Percentiles rank a stretch among this genome's conserved stretches.
phyloP scores from a whole-genome alignment of 2,888 invertebrate genomes.

The Cantharis rufa region DNA sequence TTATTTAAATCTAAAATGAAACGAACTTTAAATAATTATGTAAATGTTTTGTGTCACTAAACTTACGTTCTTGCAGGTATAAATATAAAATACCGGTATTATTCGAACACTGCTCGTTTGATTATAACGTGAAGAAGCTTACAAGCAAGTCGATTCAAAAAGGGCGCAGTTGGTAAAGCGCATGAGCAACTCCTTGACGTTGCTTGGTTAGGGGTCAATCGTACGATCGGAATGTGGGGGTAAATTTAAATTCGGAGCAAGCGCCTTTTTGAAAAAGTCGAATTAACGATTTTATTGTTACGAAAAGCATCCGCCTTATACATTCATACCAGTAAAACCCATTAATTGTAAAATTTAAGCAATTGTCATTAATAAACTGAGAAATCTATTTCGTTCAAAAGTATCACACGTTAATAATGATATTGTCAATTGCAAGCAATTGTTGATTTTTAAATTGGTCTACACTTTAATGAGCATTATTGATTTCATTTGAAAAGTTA shows the following conservation, averaged over 20 bases:
- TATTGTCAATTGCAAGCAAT: not conserved
- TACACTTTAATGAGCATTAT: not conserved
- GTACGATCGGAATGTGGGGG: conserved; percentile 14
- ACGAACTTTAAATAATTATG: not conserved
- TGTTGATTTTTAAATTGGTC: not conserved
- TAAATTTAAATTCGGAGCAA: conserved; percentile 5
- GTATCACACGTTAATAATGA: not conserved
- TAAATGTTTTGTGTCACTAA: not conserved
- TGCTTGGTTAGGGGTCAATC: not conserved
- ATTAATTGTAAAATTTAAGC: conserved; percentile 4
- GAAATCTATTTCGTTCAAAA: not conserved
- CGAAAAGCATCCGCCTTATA: not conserved
- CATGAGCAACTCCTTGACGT: not conserved
- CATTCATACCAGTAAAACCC: not conserved
- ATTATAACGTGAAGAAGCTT: not conserved
- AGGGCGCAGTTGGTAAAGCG: not conserved
- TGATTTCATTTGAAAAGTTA: not conserved
- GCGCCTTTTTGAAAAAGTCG: not conserved
- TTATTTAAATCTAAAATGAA: not conserved
- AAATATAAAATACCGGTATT: not conserved
- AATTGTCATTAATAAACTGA: conserved; percentile 4
- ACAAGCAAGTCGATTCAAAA: not conserved
- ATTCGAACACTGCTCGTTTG: not conserved
- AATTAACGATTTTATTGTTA: conserved; percentile 12
- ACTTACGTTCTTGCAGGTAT: not conserved